A percentile compares a stretch with the other conserved stretches of the same genome.
Evolutionary conservation across 2,113 vertebrate genomes (phyloP).

Genomic region (Rynchops niger): DNA sequence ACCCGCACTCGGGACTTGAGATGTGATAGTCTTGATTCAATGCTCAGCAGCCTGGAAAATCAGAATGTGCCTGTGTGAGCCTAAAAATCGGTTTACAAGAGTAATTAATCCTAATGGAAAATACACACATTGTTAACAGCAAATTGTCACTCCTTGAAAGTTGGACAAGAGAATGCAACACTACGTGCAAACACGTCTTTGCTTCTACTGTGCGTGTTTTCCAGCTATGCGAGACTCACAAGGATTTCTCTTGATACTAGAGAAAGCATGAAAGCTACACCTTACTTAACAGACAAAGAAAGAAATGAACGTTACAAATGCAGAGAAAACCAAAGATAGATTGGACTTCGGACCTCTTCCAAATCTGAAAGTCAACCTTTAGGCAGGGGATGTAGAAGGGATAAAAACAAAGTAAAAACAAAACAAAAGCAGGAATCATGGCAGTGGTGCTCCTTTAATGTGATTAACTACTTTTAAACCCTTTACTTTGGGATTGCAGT

Average conservation of each 20-base stretch:
- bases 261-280: background rate
- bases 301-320: background rate
- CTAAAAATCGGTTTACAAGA: background rate
- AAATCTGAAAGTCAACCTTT: background rate
- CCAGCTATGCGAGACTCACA: background rate
- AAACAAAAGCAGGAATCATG: background rate
- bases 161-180: background rate
- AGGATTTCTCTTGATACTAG: background rate
- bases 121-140: background rate
- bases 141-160: background rate
- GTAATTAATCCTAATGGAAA: background rate
- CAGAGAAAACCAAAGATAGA: background rate
- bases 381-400: background rate
- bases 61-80: background rate
- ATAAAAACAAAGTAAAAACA: background rate
- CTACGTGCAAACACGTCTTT: background rate
- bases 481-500: background rate
- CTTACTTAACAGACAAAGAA: background rate
- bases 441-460: background rate
- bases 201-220: background rate
- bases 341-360: background rate
- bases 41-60: background rate
- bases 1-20: rapidly evolving
- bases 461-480: conserved; percentile 21
- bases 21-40: background rate